phyloP scores from a whole-genome alignment of 2,888 invertebrate species.

The Anorthoa munda region DNA sequence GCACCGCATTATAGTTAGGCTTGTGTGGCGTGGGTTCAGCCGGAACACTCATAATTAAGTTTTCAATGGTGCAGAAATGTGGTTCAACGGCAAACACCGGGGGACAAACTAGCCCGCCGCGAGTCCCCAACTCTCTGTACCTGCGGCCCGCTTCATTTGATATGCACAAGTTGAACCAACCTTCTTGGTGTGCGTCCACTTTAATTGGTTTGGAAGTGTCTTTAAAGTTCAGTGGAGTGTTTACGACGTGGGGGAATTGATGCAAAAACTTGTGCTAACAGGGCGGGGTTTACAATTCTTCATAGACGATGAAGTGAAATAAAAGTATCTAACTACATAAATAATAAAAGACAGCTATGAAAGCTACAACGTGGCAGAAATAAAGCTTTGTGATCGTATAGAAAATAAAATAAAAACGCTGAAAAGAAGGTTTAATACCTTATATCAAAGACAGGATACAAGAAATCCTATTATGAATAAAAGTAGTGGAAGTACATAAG shows the following conservation, averaged over 20 bases:
- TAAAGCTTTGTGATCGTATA: slow-evolving; percentile 46
- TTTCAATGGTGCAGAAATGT: slow-evolving; percentile 83
- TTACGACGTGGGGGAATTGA: slow-evolving; percentile 37
- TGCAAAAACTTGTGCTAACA: slow-evolving; percentile 47
- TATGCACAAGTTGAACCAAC: slow-evolving; percentile 70
- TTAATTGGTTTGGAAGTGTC: slow-evolving; percentile 55
- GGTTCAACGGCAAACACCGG: slow-evolving; percentile 79
- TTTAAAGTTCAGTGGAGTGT: slow-evolving; percentile 40
- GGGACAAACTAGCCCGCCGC: slow-evolving; percentile 61
- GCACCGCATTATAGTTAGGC: slow-evolving; percentile 64
- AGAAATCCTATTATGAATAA: slow-evolving; percentile 65
- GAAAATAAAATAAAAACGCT: slow-evolving; percentile 54
- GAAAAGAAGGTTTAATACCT: slow-evolving; percentile 57
- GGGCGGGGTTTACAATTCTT: slow-evolving; percentile 45
- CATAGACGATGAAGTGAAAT: slow-evolving; percentile 61
- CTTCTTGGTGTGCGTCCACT: slow-evolving; percentile 35
- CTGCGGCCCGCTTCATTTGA: slow-evolving; percentile 72
- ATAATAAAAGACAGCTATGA: slow-evolving; percentile 23
- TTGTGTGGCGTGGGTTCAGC: slow-evolving; percentile 55
- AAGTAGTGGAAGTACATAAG: slow-evolving; percentile 61
- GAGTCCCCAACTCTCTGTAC: slow-evolving; percentile 66
- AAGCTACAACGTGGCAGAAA: slow-evolving; percentile 37
- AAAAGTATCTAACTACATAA: slow-evolving; percentile 47
- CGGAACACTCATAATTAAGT: slow-evolving; percentile 81
- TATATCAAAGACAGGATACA: slow-evolving; percentile 65